A percentile compares a stretch with the other conserved stretches of the same genome.
These are phyloP conservation scores for Hydrochoerus hydrochaeris DNA, from an alignment of 2,113 vertebrate species.

Conservation along the genomic window DNA sequence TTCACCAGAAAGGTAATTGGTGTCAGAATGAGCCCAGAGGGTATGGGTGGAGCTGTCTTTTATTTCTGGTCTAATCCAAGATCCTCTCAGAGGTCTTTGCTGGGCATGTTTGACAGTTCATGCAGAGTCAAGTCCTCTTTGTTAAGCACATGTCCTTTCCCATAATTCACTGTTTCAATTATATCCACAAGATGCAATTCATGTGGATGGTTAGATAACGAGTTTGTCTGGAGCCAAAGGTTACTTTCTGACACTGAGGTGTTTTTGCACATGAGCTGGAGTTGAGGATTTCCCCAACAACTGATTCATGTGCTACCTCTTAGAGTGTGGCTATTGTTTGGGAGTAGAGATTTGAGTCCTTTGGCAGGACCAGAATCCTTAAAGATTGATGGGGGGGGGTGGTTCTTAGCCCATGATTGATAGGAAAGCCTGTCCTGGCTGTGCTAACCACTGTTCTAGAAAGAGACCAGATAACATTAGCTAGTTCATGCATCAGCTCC, in stretches of 20 bases:
- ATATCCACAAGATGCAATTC: background rate
- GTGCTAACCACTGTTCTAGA: background rate
- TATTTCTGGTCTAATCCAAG: background rate
- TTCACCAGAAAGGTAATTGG: background rate
- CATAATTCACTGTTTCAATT: background rate
- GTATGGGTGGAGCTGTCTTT: background rate
- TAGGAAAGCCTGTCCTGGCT: background rate
- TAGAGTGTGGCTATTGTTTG: background rate
- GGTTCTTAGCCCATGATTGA: background rate
- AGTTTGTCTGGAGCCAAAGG: background rate
- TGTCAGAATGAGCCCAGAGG: background rate
- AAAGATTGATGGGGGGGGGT: background rate
- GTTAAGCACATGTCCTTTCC: background rate
- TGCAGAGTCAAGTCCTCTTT: background rate
- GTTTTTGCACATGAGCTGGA: background rate
- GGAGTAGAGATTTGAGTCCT: background rate
- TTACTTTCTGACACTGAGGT: background rate
- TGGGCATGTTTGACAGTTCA: background rate
- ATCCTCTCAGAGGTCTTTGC: background rate
- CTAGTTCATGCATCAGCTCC: constrained; percentile 5
- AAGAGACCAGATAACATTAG: background rate
- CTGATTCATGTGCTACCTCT: background rate
- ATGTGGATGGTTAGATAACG: background rate
- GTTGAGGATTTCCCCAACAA: background rate
- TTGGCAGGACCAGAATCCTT: background rate